A percentile compares a stretch with the other conserved stretches of the same genome.
Evolutionary conservation across 2,113 vertebrate genomes (phyloP).

Genomic region (Pseudonaja textilis): DNA sequence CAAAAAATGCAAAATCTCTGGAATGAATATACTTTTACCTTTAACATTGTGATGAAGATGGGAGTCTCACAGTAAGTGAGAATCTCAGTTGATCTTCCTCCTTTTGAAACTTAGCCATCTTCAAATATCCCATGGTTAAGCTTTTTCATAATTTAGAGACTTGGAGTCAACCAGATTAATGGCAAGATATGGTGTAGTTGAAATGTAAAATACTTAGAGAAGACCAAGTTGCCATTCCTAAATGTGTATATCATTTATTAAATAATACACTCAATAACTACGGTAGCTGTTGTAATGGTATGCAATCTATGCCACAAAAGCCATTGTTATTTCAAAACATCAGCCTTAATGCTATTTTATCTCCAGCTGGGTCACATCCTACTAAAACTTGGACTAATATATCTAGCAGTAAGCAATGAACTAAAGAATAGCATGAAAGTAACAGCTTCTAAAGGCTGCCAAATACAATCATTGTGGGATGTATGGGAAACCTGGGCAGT

Average conservation of each 20-base stretch:
- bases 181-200: neutral
- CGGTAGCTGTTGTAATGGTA: neutral
- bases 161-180: neutral
- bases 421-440: slow-evolving; percentile 22
- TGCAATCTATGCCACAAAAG: neutral
- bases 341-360: neutral
- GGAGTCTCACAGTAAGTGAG: neutral
- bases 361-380: neutral
- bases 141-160: neutral
- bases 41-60: too few species aligned
- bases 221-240: neutral
- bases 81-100: neutral
- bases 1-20: neutral
- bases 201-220: neutral
- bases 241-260: neutral
- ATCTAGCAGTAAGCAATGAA: slow-evolving; percentile 6
- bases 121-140: neutral
- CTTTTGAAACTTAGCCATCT: neutral
- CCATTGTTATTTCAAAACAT: neutral
- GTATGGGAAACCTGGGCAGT: slow-evolving; percentile 61
- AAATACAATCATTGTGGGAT: slow-evolving; percentile 61
- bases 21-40: neutral
- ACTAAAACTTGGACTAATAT: neutral
- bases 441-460: slow-evolving; percentile 41
- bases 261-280: neutral